A percentile compares a stretch with the other conserved stretches of the same genome.
Conservation (phyloP, 2,888 invertebrate genomes). For the Cylindroiulus punctatus region DNA sequence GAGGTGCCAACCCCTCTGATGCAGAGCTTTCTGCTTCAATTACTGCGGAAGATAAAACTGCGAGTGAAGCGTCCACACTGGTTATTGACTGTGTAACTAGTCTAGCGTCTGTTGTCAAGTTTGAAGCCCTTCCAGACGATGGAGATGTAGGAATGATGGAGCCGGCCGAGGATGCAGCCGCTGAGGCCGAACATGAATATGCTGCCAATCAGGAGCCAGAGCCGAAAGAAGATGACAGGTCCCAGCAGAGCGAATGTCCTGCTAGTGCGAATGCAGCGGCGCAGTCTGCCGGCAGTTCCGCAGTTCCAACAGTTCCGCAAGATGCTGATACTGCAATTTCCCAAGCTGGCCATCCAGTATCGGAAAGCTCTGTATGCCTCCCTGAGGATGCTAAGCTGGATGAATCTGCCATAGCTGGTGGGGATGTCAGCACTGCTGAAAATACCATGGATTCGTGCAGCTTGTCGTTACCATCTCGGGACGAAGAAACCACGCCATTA, state of each 20-base stretch:
- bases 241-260: too few species aligned
- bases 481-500: neutral
- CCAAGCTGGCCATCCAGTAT: neutral
- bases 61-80: neutral
- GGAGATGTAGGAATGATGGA: neutral
- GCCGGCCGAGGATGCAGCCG: neutral
- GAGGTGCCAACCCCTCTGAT: too few species aligned
- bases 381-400: neutral
- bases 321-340: neutral
- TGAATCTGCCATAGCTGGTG: neutral
- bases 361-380: neutral
- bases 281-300: neutral
- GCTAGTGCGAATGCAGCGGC: neutral
- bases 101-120: neutral
- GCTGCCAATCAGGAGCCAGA: neutral
- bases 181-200: neutral
- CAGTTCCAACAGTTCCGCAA: neutral
- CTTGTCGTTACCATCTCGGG: neutral
- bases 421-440: neutral
- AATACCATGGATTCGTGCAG: neutral
- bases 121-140: neutral
- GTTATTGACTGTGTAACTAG: neutral
- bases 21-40: too few species aligned
- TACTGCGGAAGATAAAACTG: neutral
- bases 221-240: neutral